Conservation (phyloP, 1,140 invertebrate genomes). For the Drosophila miranda region DNA sequence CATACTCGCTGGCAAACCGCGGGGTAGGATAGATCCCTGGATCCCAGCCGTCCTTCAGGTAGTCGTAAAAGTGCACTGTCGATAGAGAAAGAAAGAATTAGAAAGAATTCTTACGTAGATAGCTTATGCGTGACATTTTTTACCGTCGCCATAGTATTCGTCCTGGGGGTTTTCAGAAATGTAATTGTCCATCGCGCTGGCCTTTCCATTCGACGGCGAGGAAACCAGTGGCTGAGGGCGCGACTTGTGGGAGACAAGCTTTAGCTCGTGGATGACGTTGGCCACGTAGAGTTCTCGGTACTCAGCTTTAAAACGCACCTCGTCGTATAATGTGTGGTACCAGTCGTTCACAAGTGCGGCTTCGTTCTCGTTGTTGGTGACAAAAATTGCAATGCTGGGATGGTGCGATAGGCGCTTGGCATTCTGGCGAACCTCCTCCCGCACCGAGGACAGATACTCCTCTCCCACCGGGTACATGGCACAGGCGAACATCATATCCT, state of each 20-base stretch:
- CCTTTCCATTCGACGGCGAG: slow-evolving; percentile 96
- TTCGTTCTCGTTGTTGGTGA: slow-evolving; percentile 99
- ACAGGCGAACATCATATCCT: slow-evolving; percentile 99
- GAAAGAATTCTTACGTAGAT: neutral
- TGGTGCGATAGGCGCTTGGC: slow-evolving; percentile 93
- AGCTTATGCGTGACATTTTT: neutral
- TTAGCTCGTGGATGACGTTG: slow-evolving; percentile 88
- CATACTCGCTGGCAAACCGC: slow-evolving; percentile 97
- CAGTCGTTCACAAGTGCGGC: slow-evolving; percentile 92
- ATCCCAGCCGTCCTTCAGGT: slow-evolving; percentile 91
- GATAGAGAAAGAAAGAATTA: neutral
- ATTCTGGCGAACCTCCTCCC: slow-evolving; percentile 92
- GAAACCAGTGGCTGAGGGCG: slow-evolving; percentile 84
- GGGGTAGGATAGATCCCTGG: slow-evolving; percentile 89
- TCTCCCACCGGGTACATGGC: slow-evolving; percentile 93
- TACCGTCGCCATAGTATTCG: slow-evolving; percentile 93
- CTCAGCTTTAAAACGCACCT: slow-evolving; percentile 88
- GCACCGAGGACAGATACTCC: slow-evolving; percentile 89
- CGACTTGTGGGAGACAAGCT: slow-evolving; percentile 83
- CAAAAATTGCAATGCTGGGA: slow-evolving; percentile 94
- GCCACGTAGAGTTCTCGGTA: slow-evolving; percentile 94
- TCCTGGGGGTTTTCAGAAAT: slow-evolving; percentile 90
- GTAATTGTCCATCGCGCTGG: slow-evolving; percentile 88
- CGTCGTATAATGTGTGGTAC: slow-evolving; percentile 87
- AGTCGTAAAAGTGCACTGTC: slow-evolving; percentile 96